Evolutionary conservation across 2,888 invertebrate species (phyloP), one percentile per base, ranked within the genome.

Genomic region (Callimorpha dominula): DNA sequence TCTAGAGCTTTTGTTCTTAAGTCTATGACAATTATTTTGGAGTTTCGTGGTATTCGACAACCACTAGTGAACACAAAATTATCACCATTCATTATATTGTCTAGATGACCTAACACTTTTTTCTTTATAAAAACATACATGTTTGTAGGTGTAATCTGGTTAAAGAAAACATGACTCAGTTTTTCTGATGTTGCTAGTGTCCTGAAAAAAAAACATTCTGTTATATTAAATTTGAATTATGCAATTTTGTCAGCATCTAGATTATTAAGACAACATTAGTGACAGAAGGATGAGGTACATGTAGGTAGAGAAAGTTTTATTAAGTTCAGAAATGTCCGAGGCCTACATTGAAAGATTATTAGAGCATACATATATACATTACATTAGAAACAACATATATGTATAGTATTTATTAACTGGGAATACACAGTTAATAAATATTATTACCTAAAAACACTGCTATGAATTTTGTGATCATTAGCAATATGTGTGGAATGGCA

Each of bases 91-190:
- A 92, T 77, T 15, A 92, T 80, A 65, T 82, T 83, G 69, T 87
- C 86, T 72, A 88, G 87, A 40, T 83, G 86, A 66, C 83, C 84
- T 0, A 72, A 70, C 17, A 83, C 75, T 71, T 87, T 91, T 82
- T 95, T 96, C 81, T 93, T 95, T 12, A 96, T 82, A 74, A 96
- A 93, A n/a, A 96, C 89, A 86, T 93, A 95, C 88, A 96, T 90
- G 78, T 96, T 96, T 42, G 96, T 96, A 52, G 95, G 94, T 43
- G 93, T 81, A 17, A 96, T 76, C 4, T 90, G 85, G n/a, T 89
- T 89, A 78, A 90, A 94, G 78, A 96, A 92, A 17, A 94, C 85
- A 84, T 93, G 82, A 72, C 91, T 91, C 71, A 96, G 84, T 75
- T 91, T 89, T 67, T 96, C 92, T 70, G 95, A 95, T 78, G 96